phyloP scores from a whole-genome alignment of 2,888 invertebrate species.

The Heliconius cydno region DNA sequence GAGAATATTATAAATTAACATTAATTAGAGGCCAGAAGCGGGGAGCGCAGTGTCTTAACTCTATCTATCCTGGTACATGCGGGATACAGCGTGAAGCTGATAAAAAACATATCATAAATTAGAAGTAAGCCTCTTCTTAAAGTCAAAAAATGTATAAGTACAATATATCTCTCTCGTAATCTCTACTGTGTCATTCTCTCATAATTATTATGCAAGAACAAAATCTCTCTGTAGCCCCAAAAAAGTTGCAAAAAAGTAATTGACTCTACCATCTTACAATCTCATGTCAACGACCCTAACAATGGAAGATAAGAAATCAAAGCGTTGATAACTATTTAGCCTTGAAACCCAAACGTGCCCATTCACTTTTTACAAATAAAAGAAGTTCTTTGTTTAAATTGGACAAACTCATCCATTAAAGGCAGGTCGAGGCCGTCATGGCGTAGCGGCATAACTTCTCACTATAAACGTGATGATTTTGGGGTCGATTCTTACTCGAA shows the following conservation, averaged over 20 bases:
- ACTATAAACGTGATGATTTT: no score
- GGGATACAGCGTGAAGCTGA: background rate
- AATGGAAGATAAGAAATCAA: conserved; percentile 13
- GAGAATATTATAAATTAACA: conserved; percentile 11
- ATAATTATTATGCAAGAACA: background rate
- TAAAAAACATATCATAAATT: background rate
- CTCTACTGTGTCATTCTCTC: background rate
- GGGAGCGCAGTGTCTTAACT: background rate
- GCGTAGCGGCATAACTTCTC: no score
- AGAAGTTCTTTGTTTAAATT: conserved; percentile 1
- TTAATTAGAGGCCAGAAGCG: background rate
- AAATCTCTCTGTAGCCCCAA: background rate
- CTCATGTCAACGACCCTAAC: conserved; percentile 24
- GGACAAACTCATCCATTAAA: conserved; percentile 12
- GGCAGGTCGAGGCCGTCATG: no score
- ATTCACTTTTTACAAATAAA: conserved; percentile 16
- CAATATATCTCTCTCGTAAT: background rate
- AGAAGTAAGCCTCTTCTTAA: background rate
- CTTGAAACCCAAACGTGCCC: conserved; percentile 13
- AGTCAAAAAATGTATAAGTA: background rate
- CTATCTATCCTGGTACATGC: background rate
- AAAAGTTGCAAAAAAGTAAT: background rate
- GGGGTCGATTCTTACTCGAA: no score
- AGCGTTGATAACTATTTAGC: conserved; percentile 5
- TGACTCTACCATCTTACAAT: background rate